Conservation (phyloP, 2,113 vertebrate genomes). For the Athene cunicularia region DNA sequence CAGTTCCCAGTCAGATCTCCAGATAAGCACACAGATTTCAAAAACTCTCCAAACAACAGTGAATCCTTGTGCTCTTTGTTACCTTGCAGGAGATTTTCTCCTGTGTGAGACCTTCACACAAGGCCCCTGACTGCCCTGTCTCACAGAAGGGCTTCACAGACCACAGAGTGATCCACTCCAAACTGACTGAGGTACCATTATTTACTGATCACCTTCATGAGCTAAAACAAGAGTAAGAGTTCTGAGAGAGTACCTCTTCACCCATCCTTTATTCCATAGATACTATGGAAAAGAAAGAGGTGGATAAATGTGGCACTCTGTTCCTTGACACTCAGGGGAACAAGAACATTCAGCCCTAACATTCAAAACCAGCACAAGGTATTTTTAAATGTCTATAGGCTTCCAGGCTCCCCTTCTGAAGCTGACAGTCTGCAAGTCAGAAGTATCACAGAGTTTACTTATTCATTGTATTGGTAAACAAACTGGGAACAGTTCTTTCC, state of each 20-base stretch:
- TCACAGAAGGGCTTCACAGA: neutral
- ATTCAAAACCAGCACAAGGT: neutral
- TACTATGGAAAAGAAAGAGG: neutral
- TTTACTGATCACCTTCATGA: neutral
- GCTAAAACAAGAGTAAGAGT: neutral
- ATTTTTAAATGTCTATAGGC: neutral
- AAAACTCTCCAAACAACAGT: neutral
- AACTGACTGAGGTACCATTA: rapidly evolving
- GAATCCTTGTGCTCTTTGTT: neutral
- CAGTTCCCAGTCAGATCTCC: neutral
- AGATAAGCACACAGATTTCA: neutral
- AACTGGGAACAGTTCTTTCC: neutral
- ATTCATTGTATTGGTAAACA: neutral
- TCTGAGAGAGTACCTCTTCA: neutral
- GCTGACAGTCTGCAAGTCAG: neutral
- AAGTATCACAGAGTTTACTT: neutral
- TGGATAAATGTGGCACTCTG: neutral
- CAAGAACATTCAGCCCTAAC: neutral
- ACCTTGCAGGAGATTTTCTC: neutral
- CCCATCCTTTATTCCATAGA: neutral
- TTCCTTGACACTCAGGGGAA: neutral
- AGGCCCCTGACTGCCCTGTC: neutral
- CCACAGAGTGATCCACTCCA: neutral
- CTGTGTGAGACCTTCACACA: rapidly evolving
- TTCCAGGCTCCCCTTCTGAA: neutral